These are phyloP conservation scores for Cephus pulcher DNA, from an alignment of 2,888 invertebrate genomes.

Conservation along the genomic window DNA sequence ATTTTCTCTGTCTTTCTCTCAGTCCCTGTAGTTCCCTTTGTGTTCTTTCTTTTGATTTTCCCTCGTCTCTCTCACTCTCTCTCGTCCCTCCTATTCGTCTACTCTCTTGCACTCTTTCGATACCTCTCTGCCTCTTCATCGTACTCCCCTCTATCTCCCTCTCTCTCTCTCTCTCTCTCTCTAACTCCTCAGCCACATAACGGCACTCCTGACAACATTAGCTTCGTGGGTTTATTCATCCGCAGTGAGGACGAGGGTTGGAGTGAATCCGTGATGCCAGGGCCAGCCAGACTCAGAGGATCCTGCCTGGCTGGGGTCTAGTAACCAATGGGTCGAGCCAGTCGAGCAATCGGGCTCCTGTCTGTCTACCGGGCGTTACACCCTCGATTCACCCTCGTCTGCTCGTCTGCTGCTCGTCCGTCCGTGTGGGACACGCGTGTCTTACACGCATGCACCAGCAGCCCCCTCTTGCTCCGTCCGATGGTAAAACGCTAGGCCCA, in stretches of 20 bases:
- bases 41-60: neutral
- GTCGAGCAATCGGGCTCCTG: conserved; percentile 23
- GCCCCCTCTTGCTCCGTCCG: conserved; percentile 8
- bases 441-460: conserved; percentile 20
- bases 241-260: conserved; percentile 35
- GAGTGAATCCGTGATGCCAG: neutral
- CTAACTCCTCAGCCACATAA: neutral
- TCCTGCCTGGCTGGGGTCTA: conserved; percentile 37
- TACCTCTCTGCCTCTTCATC: neutral
- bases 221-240: conserved; percentile 39
- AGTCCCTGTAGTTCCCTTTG: neutral
- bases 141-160: conserved; percentile 8
- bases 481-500: conserved; percentile 15
- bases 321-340: conserved; percentile 28
- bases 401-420: conserved; percentile 26
- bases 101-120: neutral
- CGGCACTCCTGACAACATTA: conserved; percentile 7
- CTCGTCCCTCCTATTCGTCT: neutral
- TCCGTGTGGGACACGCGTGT: conserved; percentile 14
- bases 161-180: conserved; percentile 2
- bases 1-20: neutral
- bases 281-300: conserved; percentile 19
- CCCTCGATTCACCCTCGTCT: conserved; percentile 24
- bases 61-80: neutral
- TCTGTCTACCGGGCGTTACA: conserved; percentile 25